These are phyloP conservation scores for Melopsittacus undulatus DNA, from an alignment of 2,797 vertebrate genomes.

Conservation along the genomic window DNA sequence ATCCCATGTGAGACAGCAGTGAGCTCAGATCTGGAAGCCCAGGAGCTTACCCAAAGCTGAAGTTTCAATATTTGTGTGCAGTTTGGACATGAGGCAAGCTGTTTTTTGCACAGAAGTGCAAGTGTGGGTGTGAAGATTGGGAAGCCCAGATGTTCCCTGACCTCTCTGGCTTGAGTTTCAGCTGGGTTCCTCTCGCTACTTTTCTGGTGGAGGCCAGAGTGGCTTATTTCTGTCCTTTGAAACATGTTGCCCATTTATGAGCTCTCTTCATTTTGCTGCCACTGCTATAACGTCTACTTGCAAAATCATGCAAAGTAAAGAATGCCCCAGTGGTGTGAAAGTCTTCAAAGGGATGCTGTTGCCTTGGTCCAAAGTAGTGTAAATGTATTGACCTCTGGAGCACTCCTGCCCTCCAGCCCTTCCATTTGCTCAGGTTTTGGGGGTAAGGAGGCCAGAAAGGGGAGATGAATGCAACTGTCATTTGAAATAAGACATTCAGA, in stretches of 20 bases:
- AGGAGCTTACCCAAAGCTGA: background rate
- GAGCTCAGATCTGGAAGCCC: background rate
- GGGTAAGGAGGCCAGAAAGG: background rate
- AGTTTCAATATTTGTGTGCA: background rate
- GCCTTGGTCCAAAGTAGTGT: background rate
- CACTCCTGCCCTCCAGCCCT: background rate
- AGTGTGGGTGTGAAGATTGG: background rate
- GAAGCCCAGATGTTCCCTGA: background rate
- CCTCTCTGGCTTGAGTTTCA: background rate
- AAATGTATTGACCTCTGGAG: background rate
- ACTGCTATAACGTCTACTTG: background rate
- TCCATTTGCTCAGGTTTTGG: background rate
- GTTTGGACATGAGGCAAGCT: background rate
- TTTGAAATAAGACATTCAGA: background rate
- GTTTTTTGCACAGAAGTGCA: background rate
- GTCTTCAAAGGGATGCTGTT: background rate
- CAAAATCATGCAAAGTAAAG: background rate
- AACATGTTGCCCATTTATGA: background rate
- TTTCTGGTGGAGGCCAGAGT: background rate
- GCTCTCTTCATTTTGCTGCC: background rate
- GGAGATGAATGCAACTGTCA: background rate
- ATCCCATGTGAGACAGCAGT: background rate
- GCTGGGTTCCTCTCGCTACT: background rate
- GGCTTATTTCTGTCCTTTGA: background rate
- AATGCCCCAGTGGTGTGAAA: background rate